These are phyloP conservation scores for Hippocampus abdominalis DNA, from an alignment of 2,113 vertebrate species.

Conservation along the genomic window DNA sequence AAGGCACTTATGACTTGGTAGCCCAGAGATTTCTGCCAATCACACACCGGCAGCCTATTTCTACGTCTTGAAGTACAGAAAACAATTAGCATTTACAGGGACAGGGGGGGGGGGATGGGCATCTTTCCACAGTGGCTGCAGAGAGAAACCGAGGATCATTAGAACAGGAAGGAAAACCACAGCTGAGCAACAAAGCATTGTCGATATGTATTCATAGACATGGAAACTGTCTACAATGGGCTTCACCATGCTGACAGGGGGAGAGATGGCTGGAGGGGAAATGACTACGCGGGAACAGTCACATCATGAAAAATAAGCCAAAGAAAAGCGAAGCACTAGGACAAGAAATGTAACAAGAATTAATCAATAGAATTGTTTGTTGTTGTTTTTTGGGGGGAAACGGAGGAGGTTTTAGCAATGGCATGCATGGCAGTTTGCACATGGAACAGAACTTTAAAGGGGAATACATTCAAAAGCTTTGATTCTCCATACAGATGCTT, in stretches of 20 bases:
- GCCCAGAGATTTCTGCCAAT: conserved; percentile 63
- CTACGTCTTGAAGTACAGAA: conserved; percentile 66
- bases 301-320: conserved; percentile 76
- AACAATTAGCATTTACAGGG: conserved; percentile 63
- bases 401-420: conserved; percentile 83
- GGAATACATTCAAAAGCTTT: conserved; percentile 79
- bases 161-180: conserved; percentile 74
- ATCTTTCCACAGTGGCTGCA: conserved; percentile 70
- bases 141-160: conserved; percentile 75
- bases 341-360: conserved; percentile 90
- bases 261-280: conserved; percentile 79
- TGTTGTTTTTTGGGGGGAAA: conserved; percentile 25
- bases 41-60: conserved; percentile 51
- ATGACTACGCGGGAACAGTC: conserved; percentile 80
- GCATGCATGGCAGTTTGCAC: conserved; percentile 92
- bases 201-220: conserved; percentile 78
- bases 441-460: conserved; percentile 92
- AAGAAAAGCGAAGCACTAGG: conserved; percentile 80
- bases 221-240: conserved; percentile 82
- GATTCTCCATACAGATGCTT: background rate
- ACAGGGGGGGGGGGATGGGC: conserved; percentile 19
- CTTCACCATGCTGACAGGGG: conserved; percentile 82
- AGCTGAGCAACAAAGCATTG: conserved; percentile 79
- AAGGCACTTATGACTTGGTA: conserved; percentile 58
- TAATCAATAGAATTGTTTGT: conserved; percentile 60